Conservation (phyloP, 2,888 invertebrate species). For the Thymelicus acteon region DNA sequence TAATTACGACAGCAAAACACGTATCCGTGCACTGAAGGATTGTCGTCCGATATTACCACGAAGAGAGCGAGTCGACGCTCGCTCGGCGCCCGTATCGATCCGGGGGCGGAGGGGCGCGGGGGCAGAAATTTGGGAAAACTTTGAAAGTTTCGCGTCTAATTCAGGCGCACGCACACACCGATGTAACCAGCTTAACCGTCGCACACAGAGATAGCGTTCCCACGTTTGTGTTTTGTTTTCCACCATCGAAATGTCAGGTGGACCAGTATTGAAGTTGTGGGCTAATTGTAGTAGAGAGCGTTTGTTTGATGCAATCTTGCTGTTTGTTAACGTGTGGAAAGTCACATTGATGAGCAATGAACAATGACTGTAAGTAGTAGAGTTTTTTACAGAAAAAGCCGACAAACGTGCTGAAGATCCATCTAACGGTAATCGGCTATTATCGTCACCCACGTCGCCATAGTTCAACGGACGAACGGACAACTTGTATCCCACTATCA, state of each 20-base stretch:
- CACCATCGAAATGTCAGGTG: slow-evolving; percentile 75
- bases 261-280: neutral
- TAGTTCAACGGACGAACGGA: too few species aligned
- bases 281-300: neutral
- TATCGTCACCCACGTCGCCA: too few species aligned
- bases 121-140: slow-evolving; percentile 85
- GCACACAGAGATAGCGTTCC: slow-evolving; percentile 60
- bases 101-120: slow-evolving; percentile 62
- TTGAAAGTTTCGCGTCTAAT: slow-evolving; percentile 85
- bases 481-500: too few species aligned
- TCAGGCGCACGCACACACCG: slow-evolving; percentile 83
- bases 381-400: too few species aligned
- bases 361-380: too few species aligned
- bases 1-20: slow-evolving; percentile 68
- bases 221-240: slow-evolving; percentile 76
- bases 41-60: slow-evolving; percentile 81
- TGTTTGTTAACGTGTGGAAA: too few species aligned
- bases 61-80: slow-evolving; percentile 68
- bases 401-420: too few species aligned
- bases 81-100: slow-evolving; percentile 81
- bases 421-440: too few species aligned
- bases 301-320: neutral
- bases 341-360: too few species aligned
- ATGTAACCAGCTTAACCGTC: slow-evolving; percentile 62
- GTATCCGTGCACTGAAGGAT: slow-evolving; percentile 70